Base-by-base conservation (phyloP, 1,140 invertebrate species). In the Anastrepha ludens region DNA sequence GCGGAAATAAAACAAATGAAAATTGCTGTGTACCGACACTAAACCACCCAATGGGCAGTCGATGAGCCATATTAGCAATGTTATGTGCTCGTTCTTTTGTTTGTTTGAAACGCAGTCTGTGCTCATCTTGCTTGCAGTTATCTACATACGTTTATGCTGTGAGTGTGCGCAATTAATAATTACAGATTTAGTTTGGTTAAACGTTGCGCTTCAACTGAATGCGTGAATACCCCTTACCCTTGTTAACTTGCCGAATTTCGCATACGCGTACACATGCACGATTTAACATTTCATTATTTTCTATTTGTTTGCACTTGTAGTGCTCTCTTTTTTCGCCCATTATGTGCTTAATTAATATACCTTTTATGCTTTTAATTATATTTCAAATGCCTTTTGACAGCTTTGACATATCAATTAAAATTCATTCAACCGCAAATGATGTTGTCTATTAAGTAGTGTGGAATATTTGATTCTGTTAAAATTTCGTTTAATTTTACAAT, bases 351-450 rank as follows among this genome's bases (percentile, higher is more conserved):
- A 81, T 81, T 81, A 55, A 55, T 81, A 81, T 44, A 55, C 47
- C 74, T 55, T 81, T 81, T 29, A 67, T 55, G 74, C 50, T 81
- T 55, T 81, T 81, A 81, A 81, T 81, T 81, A 29, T 55, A 55
- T 20, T 55, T 55, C 2, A 81, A 81, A 81, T 81, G 74, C 74
- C 20, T 81, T 81, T 81, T 58, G 74, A 81, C 74, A 81, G 74
- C 20, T 81, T 58, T 55, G 74, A 81, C 74, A 55, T 81, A 17
- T 55, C 74, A 81, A 81, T 55, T 81, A 58, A 55, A 50, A 55
- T n/a, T 8, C 47, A 81, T 17, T 20, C 44, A 81, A 81, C 17
- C 9, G 74, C 17, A 74, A 74, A 44, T 47, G 2, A 74, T 74
- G 13, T 74, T 47, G 44, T 64, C 15, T 41, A 39, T 67, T 9